phyloP scores from a whole-genome alignment of 1,140 invertebrate species.

The Phthorimaea operculella region DNA sequence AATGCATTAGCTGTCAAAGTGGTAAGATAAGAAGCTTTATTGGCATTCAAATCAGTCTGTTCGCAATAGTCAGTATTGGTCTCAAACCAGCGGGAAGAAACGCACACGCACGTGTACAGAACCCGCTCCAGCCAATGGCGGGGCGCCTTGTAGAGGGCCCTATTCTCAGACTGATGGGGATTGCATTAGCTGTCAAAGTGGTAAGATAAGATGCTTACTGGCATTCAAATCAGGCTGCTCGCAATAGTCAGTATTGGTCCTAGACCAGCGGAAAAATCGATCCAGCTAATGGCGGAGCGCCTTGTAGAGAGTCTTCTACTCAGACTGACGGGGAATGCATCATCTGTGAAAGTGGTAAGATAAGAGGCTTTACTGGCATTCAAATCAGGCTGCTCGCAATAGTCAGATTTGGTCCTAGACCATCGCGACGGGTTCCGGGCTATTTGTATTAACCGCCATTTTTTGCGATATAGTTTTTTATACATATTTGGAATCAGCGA shows the following conservation, averaged over 20 bases:
- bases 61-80: no score
- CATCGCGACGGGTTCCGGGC: no score
- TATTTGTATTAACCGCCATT: no score
- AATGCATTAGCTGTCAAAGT: conserved; percentile 69
- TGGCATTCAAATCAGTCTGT: no score
- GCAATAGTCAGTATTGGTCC: conserved; percentile 78
- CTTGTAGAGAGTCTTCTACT: conserved; percentile 79
- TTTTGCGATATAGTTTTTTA: no score
- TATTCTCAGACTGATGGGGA: conserved; percentile 81
- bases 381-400: no score
- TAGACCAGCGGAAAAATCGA: conserved; percentile 76
- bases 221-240: conserved; percentile 92
- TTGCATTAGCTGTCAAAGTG: conserved; percentile 79
- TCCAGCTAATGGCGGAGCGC: conserved; percentile 86
- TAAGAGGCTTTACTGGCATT: no score
- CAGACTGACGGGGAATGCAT: conserved; percentile 85
- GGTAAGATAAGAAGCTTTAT: no score
- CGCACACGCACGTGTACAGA: conserved; percentile 81
- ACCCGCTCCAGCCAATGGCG: conserved; percentile 88
- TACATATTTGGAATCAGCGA: no score
- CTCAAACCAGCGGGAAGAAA: conserved; percentile 66
- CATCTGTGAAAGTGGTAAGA: conserved; percentile 74
- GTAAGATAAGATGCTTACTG: no score
- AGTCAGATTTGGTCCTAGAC: no score
- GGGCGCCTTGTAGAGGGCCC: conserved; percentile 81